Base-by-base conservation (phyloP, 2,888 invertebrate genomes). In the Eupithecia pulchellata region DNA sequence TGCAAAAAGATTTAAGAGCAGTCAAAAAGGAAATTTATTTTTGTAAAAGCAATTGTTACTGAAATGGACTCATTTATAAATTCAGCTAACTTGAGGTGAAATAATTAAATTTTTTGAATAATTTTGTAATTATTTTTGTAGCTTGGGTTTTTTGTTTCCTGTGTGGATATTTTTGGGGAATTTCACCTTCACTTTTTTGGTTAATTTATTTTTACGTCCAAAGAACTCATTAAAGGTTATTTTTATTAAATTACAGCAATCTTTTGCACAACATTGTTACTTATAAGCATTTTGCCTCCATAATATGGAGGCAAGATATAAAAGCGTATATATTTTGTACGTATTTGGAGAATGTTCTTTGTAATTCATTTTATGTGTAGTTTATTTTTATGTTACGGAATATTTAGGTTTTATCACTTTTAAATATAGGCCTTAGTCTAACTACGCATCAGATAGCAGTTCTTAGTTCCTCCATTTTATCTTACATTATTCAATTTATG, bases 1-100 rank as follows among this genome's bases (percentile, higher is more conserved):
- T 47, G 72, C 74, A 73, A 72, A 71, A 78, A 79, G 79, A 78
- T 81, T 78, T 72, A 73, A 64, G 71, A 66, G 30, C 55, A 58
- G 63, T 64, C 63, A 57, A 30, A 60, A 20, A 66, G 11, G 60
- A 36, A 14, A 71, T 47, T 63, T 52, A 55, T 64, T 57, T 63
- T 36, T 64, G 62, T 52, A 27, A 47, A 64, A 29, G 57, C n/a
- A 64, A 52, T 64, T 64, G 57, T 32, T 32, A 20, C 57, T 71
- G 69, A 73, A 63, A 63, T 36, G 62, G 25, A 62, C 36, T 62
- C 39, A 36, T 63, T 63, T 39, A 63, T 27, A 63, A 63, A 52
- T 63, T 63, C 62, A 25, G 47, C 57, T 11, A 34, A 55, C 14
- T 25, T 62, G 32, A 55, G 47, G 36, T 68, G 32, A 27, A 20